Evolutionary conservation across 2,888 invertebrate species (phyloP).

Genomic region (Drymonia ruficornis): DNA sequence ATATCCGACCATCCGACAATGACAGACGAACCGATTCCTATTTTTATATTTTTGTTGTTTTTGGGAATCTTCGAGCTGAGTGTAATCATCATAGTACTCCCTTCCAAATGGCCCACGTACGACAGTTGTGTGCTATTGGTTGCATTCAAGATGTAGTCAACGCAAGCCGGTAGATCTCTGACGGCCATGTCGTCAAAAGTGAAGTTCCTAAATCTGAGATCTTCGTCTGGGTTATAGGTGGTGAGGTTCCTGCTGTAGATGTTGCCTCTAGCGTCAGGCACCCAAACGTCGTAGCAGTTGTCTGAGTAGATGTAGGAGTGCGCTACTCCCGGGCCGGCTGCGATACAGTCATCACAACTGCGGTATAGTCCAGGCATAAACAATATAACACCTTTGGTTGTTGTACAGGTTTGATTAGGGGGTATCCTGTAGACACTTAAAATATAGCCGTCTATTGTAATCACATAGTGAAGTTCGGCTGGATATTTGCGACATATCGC

Average conservation of each 20-base stretch:
- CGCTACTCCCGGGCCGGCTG: constrained; percentile 37
- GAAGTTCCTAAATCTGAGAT: constrained; percentile 44
- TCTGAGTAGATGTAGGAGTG: constrained; percentile 45
- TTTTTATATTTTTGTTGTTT: constrained; percentile 47
- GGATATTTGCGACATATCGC: no score
- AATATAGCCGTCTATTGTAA: constrained; percentile 47
- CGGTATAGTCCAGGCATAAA: constrained; percentile 43
- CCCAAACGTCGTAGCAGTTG: constrained; percentile 38
- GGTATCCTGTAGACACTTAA: constrained; percentile 40
- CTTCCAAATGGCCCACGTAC: constrained; percentile 49
- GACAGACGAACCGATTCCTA: constrained; percentile 45
- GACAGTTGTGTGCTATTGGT: constrained; percentile 35
- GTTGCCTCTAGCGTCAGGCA: constrained; percentile 32
- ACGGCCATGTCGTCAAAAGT: constrained; percentile 43
- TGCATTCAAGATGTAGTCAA: constrained; percentile 43
- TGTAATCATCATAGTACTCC: constrained; percentile 31
- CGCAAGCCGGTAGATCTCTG: constrained; percentile 43
- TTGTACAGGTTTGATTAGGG: constrained; percentile 18
- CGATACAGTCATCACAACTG: constrained; percentile 41
- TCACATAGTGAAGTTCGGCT: constrained; percentile 40
- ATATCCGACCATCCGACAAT: no score
- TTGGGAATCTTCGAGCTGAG: constrained; percentile 44
- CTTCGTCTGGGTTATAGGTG: constrained; percentile 27
- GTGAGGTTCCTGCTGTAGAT: constrained; percentile 29
- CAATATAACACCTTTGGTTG: constrained; percentile 26